Base-by-base conservation (phyloP, 1,140 invertebrate genomes). In the Trinorchestia longiramus region DNA sequence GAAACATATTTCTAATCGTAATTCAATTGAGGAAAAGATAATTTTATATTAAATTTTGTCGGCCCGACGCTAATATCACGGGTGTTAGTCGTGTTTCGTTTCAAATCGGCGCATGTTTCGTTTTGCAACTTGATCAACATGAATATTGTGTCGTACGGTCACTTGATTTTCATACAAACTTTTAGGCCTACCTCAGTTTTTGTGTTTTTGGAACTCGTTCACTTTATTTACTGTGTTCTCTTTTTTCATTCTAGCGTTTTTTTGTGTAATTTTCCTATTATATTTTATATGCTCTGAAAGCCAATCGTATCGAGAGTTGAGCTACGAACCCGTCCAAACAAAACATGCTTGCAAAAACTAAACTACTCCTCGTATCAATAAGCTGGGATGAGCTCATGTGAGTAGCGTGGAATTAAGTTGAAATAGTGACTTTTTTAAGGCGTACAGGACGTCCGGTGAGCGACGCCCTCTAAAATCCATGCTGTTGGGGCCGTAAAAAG, bases 371-470 rank as follows among this genome's bases (percentile, higher is more conserved):
- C 88, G 41, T 41, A 90, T 90, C 88, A 90, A 43, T 90, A 41
- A 90, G 43, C 43, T 41, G 88, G n/a, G 88, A 42, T 90, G 88
- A 90, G n/a, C 88, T 90, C 41, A 90, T 90, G 92, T 43, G 36
- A 94, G 92, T 94, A 94, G 92, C 92, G 43, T 91, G 44, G 43
- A 47, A 45, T 44, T 45, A 47, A 40, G 92, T n/a, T 94, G 92
- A 44, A 94, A 94, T 94, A 40, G 44, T 45, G 43, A 43, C 43
- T 94, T 94, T 94, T 94, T 92, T 47, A 40, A 36, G 45, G 92
- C 4, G 44, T 8, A 47, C 92, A 94, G 92, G 92, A 94, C 92
- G 44, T 94, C 92, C 92, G 43, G 92, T 94, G 92, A 47, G 92
- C 40, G 6, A 94, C 92, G 44, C 92, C 92, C 92, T 94, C 92